Evolutionary conservation across 2,113 vertebrate species (phyloP), one percentile per base, ranked within the genome.

Genomic region (Hemichromis elongatus): DNA sequence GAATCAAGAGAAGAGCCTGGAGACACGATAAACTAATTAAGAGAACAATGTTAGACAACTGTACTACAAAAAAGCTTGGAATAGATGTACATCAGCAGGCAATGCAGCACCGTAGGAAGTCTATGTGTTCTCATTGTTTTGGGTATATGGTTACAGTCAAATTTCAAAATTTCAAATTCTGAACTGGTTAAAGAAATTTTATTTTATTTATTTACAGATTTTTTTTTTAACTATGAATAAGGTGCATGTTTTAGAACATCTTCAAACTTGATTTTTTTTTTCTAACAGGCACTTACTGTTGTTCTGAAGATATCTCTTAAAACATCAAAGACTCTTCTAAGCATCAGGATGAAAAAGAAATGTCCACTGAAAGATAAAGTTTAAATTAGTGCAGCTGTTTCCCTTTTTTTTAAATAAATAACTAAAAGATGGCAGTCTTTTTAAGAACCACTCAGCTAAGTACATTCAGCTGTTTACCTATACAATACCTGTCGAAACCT

Each of bases 171-270:
- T 19, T 3, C 40, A 66, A 66, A 3, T 21, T 66, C 35, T 40
- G 35, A 13, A 66, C 35, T 40, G 61, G 61, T 8, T 24, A 40
- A 24, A 40, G n/a, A n/a, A n/a, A n/a, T n/a, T n/a, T n/a, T n/a
- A n/a, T n/a, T n/a, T n/a, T n/a, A n/a, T n/a, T n/a, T n/a, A n/a
- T n/a, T n/a, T n/a, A n/a, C n/a, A n/a, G n/a, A n/a, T n/a, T n/a
- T n/a, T n/a, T n/a, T n/a, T n/a, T 33, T 5, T 37, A 37, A 37
- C 7, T 66, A 40, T 40, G 3, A 2, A 19, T 0, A 14, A 0
- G 61, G 19, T 21, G 35, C 11, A 21, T 40, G 35, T 40, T 40
- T 66, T 40, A 66, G 0, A 19, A 40, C 1, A 66, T 66, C 10
- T 8, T 63, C 59, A 37, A 63, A 63, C 37, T 63, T 37, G 21